Evolutionary conservation across 2,113 vertebrate species (phyloP).

Genomic region (Lagopus muta): DNA sequence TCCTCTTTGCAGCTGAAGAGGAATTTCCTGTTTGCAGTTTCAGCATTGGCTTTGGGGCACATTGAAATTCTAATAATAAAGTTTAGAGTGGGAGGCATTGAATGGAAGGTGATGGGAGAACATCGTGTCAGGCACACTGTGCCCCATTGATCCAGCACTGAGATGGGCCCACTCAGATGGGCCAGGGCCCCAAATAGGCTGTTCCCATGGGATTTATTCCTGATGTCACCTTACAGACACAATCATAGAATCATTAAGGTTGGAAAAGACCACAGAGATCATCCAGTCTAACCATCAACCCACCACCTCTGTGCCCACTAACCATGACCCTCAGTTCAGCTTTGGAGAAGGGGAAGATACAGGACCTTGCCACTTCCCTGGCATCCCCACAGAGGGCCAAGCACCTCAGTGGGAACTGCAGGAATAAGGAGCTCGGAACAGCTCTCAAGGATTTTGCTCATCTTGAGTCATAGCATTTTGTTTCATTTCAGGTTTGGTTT

Average conservation of each 20-base stretch:
- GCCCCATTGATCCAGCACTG: rapidly evolving
- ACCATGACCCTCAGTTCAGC: too few species aligned
- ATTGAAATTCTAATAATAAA: constrained; percentile 34
- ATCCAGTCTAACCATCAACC: too few species aligned
- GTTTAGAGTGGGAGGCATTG: not conserved
- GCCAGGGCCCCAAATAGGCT: not conserved
- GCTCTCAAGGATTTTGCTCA: not conserved
- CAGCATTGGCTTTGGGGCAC: constrained; percentile 50
- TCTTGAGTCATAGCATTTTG: not conserved
- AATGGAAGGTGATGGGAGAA: not conserved
- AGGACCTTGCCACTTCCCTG: not conserved
- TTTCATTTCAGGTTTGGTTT: not conserved
- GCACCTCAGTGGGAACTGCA: not conserved
- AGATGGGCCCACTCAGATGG: not conserved
- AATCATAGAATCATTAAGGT: too few species aligned
- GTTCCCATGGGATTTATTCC: not conserved
- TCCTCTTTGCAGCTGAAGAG: constrained; percentile 19
- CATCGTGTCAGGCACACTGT: rapidly evolving
- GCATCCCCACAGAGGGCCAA: rapidly evolving
- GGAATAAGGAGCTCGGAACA: not conserved
- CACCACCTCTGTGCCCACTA: too few species aligned
- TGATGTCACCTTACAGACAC: not conserved
- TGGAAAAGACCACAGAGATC: too few species aligned
- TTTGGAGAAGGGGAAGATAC: not conserved
- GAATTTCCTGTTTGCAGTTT: constrained; percentile 15